Evolutionary conservation across 2,113 vertebrate species (phyloP).

Genomic region (Tamias sibiricus): DNA sequence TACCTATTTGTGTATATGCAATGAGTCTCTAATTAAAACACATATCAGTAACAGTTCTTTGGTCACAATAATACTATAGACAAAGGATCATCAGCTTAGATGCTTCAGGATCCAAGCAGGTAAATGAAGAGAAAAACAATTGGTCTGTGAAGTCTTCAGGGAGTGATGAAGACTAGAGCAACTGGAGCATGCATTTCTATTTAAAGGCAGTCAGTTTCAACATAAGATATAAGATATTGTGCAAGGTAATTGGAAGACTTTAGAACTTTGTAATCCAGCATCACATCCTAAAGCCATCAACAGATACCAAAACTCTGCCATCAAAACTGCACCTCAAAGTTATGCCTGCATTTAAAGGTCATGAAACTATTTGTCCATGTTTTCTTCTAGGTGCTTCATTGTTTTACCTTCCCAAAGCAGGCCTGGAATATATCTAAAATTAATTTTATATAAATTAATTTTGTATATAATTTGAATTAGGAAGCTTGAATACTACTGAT

Average conservation of each 20-base stretch:
- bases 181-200: not conserved
- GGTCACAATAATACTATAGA: not conserved
- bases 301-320: not conserved
- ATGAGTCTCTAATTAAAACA: slow-evolving; percentile 4
- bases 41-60: slow-evolving; percentile 5
- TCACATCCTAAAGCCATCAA: not conserved
- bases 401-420: not conserved
- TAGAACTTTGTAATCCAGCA: not conserved
- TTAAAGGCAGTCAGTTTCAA: not conserved
- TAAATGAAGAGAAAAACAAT: slow-evolving; percentile 50
- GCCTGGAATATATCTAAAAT: not conserved
- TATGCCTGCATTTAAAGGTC: not conserved
- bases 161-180: not conserved
- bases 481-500: not conserved
- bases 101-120: not conserved
- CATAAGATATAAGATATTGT: not conserved
- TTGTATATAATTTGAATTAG: not conserved
- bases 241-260: not conserved
- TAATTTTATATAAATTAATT: not conserved
- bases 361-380: not conserved
- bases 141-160: not conserved
- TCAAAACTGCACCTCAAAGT: not conserved
- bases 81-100: not conserved
- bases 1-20: not conserved
- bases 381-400: not conserved